Conservation (phyloP, 1,140 invertebrate genomes). For the Panagrolaimus sp. region DNA sequence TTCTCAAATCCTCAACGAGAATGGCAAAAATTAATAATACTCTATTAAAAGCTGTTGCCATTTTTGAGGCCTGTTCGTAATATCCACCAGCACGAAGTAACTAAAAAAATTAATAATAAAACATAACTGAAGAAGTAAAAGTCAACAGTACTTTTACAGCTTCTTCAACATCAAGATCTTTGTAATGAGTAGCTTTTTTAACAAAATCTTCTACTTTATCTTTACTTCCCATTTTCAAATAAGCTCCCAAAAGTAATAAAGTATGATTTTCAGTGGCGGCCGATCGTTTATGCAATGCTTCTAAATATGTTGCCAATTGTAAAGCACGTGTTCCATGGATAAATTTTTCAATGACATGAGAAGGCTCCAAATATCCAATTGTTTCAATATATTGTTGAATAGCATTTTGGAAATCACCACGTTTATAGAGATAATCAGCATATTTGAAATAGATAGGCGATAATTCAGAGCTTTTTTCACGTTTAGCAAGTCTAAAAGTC, state of each 20-base stretch:
- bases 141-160: slow-evolving; percentile 42
- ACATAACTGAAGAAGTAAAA: neutral
- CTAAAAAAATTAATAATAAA: slow-evolving; percentile 31
- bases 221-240: slow-evolving; percentile 42
- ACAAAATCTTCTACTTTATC: slow-evolving; percentile 46
- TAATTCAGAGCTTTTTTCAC: slow-evolving; percentile 38
- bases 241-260: slow-evolving; percentile 49
- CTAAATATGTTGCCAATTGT: slow-evolving; percentile 52
- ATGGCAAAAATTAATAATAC: slow-evolving; percentile 41
- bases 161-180: slow-evolving; percentile 37
- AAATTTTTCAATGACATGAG: slow-evolving; percentile 57
- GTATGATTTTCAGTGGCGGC: slow-evolving; percentile 49
- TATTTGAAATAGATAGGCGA: slow-evolving; percentile 51
- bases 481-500: slow-evolving; percentile 48
- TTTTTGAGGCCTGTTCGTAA: slow-evolving; percentile 34
- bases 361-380: slow-evolving; percentile 55
- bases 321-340: slow-evolving; percentile 45
- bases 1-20: slow-evolving; percentile 42
- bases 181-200: slow-evolving; percentile 28
- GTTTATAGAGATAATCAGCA: slow-evolving; percentile 56
- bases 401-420: slow-evolving; percentile 55
- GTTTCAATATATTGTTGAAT: slow-evolving; percentile 55
- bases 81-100: slow-evolving; percentile 41
- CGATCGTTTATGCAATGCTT: slow-evolving; percentile 44
- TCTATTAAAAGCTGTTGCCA: slow-evolving; percentile 32